phyloP scores from a whole-genome alignment of 2,888 invertebrate species.

The Muschampia staudingeri region DNA sequence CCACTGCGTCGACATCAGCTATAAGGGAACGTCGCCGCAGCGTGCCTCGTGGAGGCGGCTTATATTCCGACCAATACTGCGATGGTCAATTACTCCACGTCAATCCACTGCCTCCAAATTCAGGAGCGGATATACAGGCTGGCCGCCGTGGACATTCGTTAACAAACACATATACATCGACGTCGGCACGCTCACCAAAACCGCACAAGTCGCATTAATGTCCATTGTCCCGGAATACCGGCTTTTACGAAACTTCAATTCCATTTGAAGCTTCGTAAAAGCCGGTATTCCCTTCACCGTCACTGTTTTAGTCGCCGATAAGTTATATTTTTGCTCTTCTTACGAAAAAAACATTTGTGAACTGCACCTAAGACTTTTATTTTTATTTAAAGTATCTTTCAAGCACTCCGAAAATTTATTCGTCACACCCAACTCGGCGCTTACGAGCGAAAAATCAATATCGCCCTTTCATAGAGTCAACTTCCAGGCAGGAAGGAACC shows the following conservation, averaged over 20 bases:
- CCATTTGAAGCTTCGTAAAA: constrained; percentile 41
- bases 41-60: not conserved
- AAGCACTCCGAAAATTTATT: not conserved
- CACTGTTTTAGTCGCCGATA: not conserved
- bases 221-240: constrained; percentile 24
- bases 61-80: not conserved
- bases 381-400: not conserved
- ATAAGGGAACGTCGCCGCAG: not conserved
- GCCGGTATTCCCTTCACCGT: constrained; percentile 18
- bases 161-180: not conserved
- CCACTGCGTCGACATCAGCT: not conserved
- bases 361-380: too few species aligned
- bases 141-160: not conserved
- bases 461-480: too few species aligned
- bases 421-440: too few species aligned
- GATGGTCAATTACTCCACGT: not conserved
- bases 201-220: not conserved
- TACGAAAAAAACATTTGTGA: too few species aligned
- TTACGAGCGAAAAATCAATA: too few species aligned
- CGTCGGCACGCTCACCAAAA: not conserved
- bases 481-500: too few species aligned
- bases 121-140: not conserved
- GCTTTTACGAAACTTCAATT: constrained; percentile 41
- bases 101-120: not conserved
- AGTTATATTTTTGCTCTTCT: constrained; percentile 2